Conservation (phyloP, 2,797 vertebrate species). For the Hippocampus kuda region DNA sequence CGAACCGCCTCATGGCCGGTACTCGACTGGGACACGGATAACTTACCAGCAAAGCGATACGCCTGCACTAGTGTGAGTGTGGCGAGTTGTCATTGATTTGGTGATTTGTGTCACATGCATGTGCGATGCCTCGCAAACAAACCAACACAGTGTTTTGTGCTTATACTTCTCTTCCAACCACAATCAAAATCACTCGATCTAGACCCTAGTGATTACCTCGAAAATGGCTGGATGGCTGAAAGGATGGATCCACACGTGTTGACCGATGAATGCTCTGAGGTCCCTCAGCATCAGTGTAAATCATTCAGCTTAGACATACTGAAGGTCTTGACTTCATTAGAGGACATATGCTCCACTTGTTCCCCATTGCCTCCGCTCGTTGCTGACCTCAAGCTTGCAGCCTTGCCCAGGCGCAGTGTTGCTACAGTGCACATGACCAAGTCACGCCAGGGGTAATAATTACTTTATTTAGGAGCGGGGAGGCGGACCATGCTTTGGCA, state of each 20-base stretch:
- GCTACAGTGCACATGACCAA: conserved; percentile 38
- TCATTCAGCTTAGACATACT: conserved; percentile 37
- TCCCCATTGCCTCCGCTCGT: conserved; percentile 24
- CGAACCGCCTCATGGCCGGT: no score
- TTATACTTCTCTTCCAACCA: not conserved
- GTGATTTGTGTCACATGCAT: no score
- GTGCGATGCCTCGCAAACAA: no score
- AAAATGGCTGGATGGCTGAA: not conserved
- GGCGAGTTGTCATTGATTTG: no score
- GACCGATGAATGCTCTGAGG: conserved; percentile 33
- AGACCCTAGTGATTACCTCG: not conserved
- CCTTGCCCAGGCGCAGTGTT: conserved; percentile 28
- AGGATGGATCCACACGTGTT: conserved; percentile 14
- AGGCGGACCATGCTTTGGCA: conserved; percentile 42
- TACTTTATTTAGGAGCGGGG: conserved; percentile 62
- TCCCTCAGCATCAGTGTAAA: conserved; percentile 39
- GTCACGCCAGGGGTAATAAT: conserved; percentile 61
- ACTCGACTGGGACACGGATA: no score
- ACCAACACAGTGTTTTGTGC: no score
- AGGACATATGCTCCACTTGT: conserved; percentile 42
- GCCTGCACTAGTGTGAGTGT: no score
- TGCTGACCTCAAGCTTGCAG: conserved; percentile 22
- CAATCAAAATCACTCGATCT: not conserved
- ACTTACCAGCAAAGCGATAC: no score
- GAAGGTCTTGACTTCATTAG: conserved; percentile 47